Percentiles rank a stretch among this genome's conserved stretches.
Evolutionary conservation across 1,140 invertebrate species (phyloP).

Genomic region (Eurosta solidaginis): DNA sequence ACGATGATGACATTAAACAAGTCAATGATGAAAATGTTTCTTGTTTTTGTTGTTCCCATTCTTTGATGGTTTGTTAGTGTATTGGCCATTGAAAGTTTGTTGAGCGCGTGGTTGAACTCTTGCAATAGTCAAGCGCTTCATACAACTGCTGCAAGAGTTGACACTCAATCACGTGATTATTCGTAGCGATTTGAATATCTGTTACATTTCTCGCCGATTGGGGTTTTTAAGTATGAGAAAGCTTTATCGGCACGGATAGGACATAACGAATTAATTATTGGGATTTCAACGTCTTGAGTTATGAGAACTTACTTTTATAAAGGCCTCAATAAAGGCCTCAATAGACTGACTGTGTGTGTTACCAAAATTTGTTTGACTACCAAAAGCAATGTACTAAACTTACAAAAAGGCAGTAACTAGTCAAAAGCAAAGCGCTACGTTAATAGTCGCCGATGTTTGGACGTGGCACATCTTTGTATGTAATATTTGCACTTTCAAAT

Average conservation of each 20-base stretch:
- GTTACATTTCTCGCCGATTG: neutral
- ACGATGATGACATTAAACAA: constrained; percentile 1
- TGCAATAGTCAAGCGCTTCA: neutral
- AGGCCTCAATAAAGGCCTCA: too few relatives aligned
- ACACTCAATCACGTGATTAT: constrained; percentile 27
- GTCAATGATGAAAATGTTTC: neutral
- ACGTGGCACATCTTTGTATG: too few relatives aligned
- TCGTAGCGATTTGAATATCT: neutral
- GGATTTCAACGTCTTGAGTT: too few relatives aligned
- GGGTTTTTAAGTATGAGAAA: neutral
- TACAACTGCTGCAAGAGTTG: neutral
- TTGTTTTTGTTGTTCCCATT: neutral
- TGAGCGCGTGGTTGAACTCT: neutral
- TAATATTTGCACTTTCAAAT: too few relatives aligned
- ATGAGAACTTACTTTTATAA: too few relatives aligned
- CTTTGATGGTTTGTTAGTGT: neutral
- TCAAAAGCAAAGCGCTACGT: too few relatives aligned
- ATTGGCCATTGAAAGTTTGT: neutral
- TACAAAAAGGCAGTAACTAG: too few relatives aligned
- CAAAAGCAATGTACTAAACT: too few relatives aligned
- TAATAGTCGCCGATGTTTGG: too few relatives aligned
- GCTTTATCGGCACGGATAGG: neutral
- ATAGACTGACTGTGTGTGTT: too few relatives aligned
- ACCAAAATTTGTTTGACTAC: too few relatives aligned
- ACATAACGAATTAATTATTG: neutral